Evolutionary conservation across 2,113 vertebrate genomes (phyloP).

Genomic region (Macquaria australasica): DNA sequence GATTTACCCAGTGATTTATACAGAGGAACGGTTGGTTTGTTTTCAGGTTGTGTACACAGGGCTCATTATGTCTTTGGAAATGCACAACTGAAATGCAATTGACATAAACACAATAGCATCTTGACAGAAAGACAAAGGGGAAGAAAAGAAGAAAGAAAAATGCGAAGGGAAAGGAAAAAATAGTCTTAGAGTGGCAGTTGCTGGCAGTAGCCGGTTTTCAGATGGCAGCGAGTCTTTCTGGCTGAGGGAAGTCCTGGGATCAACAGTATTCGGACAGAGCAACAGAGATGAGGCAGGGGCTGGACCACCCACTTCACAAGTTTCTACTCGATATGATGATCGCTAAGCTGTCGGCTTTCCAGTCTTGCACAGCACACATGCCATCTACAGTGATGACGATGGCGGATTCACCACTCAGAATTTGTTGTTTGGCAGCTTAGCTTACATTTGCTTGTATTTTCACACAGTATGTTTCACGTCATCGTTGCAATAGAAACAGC

Average conservation of each 20-base stretch:
- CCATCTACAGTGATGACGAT: background rate
- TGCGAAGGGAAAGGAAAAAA: background rate
- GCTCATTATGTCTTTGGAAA: slow-evolving; percentile 62
- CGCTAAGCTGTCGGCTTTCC: background rate
- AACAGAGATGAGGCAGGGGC: slow-evolving; percentile 37
- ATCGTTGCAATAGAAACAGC: too few species aligned
- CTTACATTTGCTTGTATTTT: too few species aligned
- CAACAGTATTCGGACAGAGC: slow-evolving; percentile 17
- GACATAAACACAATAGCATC: slow-evolving; percentile 60
- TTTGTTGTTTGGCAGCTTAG: too few species aligned
- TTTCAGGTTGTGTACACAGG: slow-evolving; percentile 68
- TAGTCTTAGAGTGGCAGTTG: background rate
- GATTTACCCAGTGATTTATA: slow-evolving; percentile 54
- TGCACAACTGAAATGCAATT: slow-evolving; percentile 41
- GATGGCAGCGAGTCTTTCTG: slow-evolving; percentile 58
- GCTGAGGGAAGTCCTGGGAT: slow-evolving; percentile 43
- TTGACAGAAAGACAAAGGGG: slow-evolving; percentile 51
- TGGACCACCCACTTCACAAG: slow-evolving; percentile 57
- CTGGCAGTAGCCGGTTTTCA: slow-evolving; percentile 46
- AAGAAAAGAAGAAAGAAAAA: slow-evolving; percentile 11
- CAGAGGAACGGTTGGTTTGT: slow-evolving; percentile 54
- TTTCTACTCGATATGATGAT: slow-evolving; percentile 1
- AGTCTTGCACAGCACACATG: background rate
- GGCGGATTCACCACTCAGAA: background rate
- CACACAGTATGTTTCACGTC: too few species aligned